Conservation (phyloP, 2,113 vertebrate genomes). For the Amblyornis subalaris region DNA sequence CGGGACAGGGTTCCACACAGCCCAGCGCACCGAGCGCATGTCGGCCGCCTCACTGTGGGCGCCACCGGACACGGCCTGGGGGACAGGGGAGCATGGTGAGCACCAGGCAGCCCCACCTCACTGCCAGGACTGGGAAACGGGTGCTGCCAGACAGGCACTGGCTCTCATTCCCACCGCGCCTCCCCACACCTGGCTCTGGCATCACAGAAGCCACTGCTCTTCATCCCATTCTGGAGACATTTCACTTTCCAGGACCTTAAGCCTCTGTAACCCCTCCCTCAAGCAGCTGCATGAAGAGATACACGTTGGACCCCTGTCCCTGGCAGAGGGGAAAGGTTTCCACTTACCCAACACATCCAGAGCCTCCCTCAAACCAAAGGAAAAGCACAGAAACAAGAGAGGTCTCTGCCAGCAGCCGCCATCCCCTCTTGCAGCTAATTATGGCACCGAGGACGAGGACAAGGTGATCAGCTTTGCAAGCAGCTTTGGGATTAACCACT, state of each 20-base stretch:
- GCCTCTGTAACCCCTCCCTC: not conserved
- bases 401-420: not conserved
- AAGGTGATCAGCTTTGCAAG: not conserved
- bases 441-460: not conserved
- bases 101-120: rapidly evolving
- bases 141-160: not conserved
- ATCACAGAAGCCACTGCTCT: not conserved
- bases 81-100: rapidly evolving
- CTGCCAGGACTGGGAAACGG: rapidly evolving
- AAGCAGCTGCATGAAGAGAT: not conserved
- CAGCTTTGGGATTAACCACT: conserved; percentile 17
- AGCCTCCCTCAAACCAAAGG: not conserved
- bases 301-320: rapidly evolving
- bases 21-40: conserved; percentile 87
- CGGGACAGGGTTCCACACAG: conserved; percentile 75
- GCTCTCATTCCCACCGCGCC: rapidly evolving
- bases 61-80: conserved; percentile 62
- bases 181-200: not conserved
- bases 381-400: not conserved
- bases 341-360: not conserved
- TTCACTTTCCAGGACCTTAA: not conserved
- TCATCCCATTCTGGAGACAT: rapidly evolving
- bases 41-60: conserved; percentile 64
- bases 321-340: not conserved
- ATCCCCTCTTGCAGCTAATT: not conserved